These are phyloP conservation scores for Agapetus fuscipes DNA, from an alignment of 2,888 invertebrate species.

Conservation along the genomic window DNA sequence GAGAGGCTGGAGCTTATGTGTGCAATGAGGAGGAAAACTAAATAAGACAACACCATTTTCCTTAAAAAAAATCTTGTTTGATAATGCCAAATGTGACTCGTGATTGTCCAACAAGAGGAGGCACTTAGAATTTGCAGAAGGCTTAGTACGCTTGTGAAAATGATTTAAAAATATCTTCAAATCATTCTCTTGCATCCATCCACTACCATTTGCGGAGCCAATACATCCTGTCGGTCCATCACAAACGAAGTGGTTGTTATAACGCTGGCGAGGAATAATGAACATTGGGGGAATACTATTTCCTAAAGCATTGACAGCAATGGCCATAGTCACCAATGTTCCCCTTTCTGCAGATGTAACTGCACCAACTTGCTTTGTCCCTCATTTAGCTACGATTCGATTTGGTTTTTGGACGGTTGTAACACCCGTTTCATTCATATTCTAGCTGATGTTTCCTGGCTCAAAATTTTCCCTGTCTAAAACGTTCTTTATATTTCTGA, in stretches of 20 bases:
- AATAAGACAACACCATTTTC: too few species aligned
- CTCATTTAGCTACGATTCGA: conserved; percentile 26
- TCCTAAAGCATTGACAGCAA: conserved; percentile 25
- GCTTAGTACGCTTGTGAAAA: too few species aligned
- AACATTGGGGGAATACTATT: conserved; percentile 27
- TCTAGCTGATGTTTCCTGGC: conserved; percentile 26
- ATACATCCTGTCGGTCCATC: conserved; percentile 22
- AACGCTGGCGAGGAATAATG: conserved; percentile 26
- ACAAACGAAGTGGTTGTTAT: conserved; percentile 23
- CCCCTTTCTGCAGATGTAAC: conserved; percentile 28
- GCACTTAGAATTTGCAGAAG: too few species aligned
- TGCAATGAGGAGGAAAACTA: too few species aligned
- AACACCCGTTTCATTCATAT: conserved; percentile 27
- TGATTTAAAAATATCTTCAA: too few species aligned
- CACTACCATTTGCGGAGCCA: conserved; percentile 23
- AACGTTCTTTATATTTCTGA: too few species aligned
- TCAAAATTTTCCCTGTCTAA: conserved; percentile 23
- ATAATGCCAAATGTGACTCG: too few species aligned
- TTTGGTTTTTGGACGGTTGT: conserved; percentile 28
- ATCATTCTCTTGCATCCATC: conserved; percentile 27
- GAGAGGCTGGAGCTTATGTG: too few species aligned
- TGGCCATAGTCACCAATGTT: conserved; percentile 25
- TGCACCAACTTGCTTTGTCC: conserved; percentile 27
- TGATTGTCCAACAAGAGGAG: too few species aligned
- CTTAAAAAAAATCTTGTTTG: too few species aligned